These are phyloP conservation scores for Sprattus sprattus DNA, from an alignment of 2,113 vertebrate species.

Conservation along the genomic window DNA sequence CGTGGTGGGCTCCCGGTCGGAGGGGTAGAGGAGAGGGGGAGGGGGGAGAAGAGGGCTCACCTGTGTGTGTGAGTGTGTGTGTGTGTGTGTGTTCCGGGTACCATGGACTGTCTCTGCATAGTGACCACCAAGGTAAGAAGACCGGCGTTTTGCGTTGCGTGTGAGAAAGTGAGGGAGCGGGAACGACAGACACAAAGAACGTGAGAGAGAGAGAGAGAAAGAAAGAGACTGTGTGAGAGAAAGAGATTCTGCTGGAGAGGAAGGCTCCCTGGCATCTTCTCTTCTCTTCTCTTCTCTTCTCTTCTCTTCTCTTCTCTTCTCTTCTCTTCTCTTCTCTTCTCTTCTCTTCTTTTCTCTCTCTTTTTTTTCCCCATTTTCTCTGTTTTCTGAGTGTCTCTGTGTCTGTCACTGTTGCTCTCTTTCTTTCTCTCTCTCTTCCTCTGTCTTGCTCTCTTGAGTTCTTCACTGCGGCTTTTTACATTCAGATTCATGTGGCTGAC, in stretches of 20 bases:
- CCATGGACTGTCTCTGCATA: slow-evolving; percentile 47
- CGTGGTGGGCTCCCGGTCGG: slow-evolving; percentile 34
- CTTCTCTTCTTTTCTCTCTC: background rate
- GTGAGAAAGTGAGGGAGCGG: background rate
- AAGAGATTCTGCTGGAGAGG: slow-evolving; percentile 26
- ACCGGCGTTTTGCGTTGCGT: background rate
- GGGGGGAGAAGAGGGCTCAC: slow-evolving; percentile 36
- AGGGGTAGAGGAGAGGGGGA: slow-evolving; percentile 44
- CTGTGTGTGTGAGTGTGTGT: slow-evolving; percentile 11
- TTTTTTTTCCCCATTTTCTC: background rate
- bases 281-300: background rate
- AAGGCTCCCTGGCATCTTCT: background rate
- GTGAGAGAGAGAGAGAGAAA: slow-evolving; percentile 30
- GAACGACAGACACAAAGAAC: slow-evolving; percentile 24
- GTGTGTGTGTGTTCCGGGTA: slow-evolving; percentile 25
- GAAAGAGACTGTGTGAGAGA: slow-evolving; percentile 21
- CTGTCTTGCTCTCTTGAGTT: background rate
- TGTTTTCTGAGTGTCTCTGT: background rate
- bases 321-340: background rate
- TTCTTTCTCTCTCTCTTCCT: background rate
- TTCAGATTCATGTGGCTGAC: slow-evolving; percentile 8
- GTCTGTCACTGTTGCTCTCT: background rate
- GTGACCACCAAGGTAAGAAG: slow-evolving; percentile 51
- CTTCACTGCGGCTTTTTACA: background rate
- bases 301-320: background rate